Evolutionary conservation across 2,113 vertebrate species (phyloP), one percentile per base, ranked within the genome.

Genomic region (Triplophysa tibetana): DNA sequence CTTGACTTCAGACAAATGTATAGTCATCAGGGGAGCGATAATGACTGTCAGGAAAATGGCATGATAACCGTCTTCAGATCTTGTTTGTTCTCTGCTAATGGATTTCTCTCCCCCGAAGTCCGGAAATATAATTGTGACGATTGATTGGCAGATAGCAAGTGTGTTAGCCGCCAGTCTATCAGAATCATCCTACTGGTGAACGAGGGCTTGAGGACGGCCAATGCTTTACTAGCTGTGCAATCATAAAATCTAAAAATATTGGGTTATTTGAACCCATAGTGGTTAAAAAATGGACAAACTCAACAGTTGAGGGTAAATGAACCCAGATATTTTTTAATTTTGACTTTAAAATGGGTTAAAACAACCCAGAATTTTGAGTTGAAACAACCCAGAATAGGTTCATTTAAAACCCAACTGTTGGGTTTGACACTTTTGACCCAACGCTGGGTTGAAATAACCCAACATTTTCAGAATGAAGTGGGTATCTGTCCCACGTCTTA

Each of bases 11-110:
- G 90, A 88, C 87, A 86, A 91, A 87, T 84, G 88, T 82, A 90
- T 82, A 73, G 88, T 83, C 90, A 88, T 88, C 92, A 70, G 79
- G 91, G 91, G 91, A 92, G 89, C 88, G 87, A 90, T 93, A 92
- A 92, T 89, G 87, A 92, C 73, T 85, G 68, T 84, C 86, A 89
- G 91, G 88, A 89, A 92, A 92, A 91, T 85, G 88, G 86, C 87
- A 83, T 87, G 90, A 89, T 91, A 91, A 90, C 88, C 77, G 80
- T 48, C 85, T 84, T 83, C 82, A 90, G 89, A 92, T 91, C 88
- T 89, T 89, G 91, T 92, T 93, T 91, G 87, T 89, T 88, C 80
- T 54, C 82, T 69, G 84, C 91, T 93, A 93, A 93, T 93, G 93
- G 91, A 91, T 88, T 79, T 76, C 83, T 88, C 88, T 89, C 88